A percentile compares a stretch with the other conserved stretches of the same genome.
These are phyloP conservation scores for Halocynthia aurantium DNA, from an alignment of 23 tunicate genomes.

Conservation along the genomic window DNA sequence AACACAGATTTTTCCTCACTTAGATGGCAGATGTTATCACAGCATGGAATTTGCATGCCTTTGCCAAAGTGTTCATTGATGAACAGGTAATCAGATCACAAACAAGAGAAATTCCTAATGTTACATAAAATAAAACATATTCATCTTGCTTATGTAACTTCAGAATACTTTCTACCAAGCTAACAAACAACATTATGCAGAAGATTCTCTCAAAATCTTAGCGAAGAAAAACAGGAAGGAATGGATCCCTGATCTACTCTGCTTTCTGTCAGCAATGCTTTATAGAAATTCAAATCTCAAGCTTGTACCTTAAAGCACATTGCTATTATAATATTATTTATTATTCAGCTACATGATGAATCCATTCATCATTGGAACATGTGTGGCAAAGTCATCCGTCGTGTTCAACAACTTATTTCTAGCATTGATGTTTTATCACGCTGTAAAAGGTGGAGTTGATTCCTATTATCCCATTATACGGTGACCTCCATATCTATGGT, in stretches of 20 bases:
- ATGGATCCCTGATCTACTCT: conserved; percentile 26
- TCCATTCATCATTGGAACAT: conserved; percentile 67
- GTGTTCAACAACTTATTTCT: conserved; percentile 72
- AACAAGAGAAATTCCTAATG: neutral
- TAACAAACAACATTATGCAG: conserved; percentile 9
- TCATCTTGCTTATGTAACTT: neutral
- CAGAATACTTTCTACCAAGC: conserved; percentile 24
- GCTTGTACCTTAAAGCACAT: neutral
- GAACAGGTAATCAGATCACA: conserved; percentile 5
- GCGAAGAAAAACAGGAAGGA: conserved; percentile 7
- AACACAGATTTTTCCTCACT: neutral
- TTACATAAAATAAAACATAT: neutral
- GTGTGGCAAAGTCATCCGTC: conserved; percentile 53
- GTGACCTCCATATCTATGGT: too few species aligned
- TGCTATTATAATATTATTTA: neutral
- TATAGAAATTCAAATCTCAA: neutral
- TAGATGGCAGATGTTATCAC: conserved; percentile 50
- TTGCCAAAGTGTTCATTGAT: conserved; percentile 26
- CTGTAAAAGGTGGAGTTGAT: conserved; percentile 22
- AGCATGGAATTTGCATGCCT: conserved; percentile 28
- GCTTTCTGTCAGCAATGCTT: conserved; percentile 19
- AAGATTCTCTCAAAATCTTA: conserved; percentile 30
- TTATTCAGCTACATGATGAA: conserved; percentile 53
- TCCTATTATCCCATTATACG: neutral
- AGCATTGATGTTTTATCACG: conserved; percentile 20